phyloP scores from a whole-genome alignment of 2,113 vertebrate genomes.

The Chroicocephalus ridibundus region DNA sequence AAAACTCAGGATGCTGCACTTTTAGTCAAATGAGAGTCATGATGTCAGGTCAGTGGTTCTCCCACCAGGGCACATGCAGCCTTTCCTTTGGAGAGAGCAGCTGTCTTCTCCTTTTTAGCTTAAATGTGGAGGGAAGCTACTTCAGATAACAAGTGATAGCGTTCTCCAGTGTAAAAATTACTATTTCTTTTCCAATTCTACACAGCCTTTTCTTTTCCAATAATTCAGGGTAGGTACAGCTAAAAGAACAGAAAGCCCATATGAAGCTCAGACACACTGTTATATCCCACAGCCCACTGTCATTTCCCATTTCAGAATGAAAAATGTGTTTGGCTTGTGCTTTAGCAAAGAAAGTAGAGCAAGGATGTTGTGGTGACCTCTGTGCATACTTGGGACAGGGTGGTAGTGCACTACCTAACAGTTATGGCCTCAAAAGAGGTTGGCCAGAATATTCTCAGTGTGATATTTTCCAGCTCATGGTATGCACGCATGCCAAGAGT shows the following conservation, averaged over 20 bases:
- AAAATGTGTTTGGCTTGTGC: neutral
- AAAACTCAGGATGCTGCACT: neutral
- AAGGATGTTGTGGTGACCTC: neutral
- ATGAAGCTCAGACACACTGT: neutral
- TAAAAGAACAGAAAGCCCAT: neutral
- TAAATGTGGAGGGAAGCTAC: neutral
- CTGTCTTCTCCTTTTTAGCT: neutral
- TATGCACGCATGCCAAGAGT: neutral
- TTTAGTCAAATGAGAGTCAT: neutral
- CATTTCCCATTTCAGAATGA: neutral
- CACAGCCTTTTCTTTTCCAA: neutral
- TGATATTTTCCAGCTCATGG: neutral
- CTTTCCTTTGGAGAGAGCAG: neutral
- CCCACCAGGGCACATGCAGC: neutral
- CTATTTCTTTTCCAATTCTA: neutral
- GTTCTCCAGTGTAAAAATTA: neutral
- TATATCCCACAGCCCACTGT: neutral
- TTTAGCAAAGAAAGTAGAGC: neutral
- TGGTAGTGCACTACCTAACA: neutral
- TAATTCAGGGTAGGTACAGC: neutral
- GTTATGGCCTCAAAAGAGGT: neutral
- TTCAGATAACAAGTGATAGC: fast-evolving
- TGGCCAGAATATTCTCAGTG: neutral
- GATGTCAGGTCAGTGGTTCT: neutral
- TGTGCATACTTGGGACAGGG: neutral